Percentiles rank a stretch among this genome's conserved stretches.
phyloP scores from a whole-genome alignment of 2,888 invertebrate species.

The Microplitis deprimator region DNA sequence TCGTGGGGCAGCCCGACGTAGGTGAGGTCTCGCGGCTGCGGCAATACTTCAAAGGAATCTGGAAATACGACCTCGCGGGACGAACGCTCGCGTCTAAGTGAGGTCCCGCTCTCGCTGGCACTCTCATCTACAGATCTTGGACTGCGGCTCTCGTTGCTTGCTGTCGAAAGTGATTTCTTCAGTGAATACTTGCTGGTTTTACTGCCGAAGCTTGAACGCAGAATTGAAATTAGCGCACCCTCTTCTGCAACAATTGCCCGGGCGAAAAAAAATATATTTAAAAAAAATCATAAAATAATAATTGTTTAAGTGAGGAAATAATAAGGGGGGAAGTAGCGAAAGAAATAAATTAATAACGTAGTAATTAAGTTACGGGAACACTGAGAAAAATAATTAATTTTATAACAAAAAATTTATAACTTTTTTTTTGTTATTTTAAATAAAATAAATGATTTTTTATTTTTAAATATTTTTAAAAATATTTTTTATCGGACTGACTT shows the following conservation, averaged over 20 bases:
- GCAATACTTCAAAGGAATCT: slow-evolving; percentile 70
- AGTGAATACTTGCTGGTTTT: slow-evolving; percentile 32
- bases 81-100: slow-evolving; percentile 43
- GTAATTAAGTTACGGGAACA: no score
- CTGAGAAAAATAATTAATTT: no score
- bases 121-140: slow-evolving; percentile 50
- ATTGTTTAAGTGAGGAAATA: not conserved
- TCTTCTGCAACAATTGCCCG: slow-evolving; percentile 68
- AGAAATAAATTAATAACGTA: slow-evolving; percentile 3
- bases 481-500: no score
- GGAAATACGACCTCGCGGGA: slow-evolving; percentile 67
- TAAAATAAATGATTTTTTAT: no score
- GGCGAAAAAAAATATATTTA: slow-evolving; percentile 45
- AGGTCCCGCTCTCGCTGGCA: slow-evolving; percentile 54
- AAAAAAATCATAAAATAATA: slow-evolving; percentile 28
- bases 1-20: slow-evolving; percentile 74
- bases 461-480: no score
- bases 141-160: slow-evolving; percentile 48
- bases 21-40: slow-evolving; percentile 67
- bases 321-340: not conserved
- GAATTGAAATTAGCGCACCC: slow-evolving; percentile 65
- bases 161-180: slow-evolving; percentile 50
- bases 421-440: no score
- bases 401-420: no score
- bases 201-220: slow-evolving; percentile 65